These are phyloP conservation scores for Hylaea fasciaria DNA, from an alignment of 2,888 invertebrate species.

Conservation along the genomic window DNA sequence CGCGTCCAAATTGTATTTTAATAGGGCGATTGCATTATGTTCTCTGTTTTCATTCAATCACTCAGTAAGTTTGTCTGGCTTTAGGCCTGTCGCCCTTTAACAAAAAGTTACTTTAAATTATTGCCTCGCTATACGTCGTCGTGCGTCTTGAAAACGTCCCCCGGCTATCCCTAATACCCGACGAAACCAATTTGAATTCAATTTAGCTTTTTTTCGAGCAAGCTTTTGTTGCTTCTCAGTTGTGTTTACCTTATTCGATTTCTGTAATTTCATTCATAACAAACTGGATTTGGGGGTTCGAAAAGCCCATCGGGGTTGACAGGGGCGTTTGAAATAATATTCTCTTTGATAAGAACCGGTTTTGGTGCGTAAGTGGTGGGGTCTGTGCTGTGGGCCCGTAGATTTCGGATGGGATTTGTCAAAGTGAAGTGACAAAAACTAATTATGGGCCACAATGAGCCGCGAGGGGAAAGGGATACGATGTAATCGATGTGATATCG, in stretches of 20 bases:
- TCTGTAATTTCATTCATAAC: constrained; percentile 86
- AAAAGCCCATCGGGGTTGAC: constrained; percentile 82
- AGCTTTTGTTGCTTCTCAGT: constrained; percentile 84
- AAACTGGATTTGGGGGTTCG: constrained; percentile 83
- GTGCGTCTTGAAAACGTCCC: constrained; percentile 76
- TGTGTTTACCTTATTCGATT: constrained; percentile 85
- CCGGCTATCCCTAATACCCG: constrained; percentile 82
- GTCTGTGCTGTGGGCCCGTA: constrained; percentile 64
- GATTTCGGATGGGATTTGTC: constrained; percentile 79
- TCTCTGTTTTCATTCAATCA: constrained; percentile 70
- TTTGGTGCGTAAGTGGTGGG: constrained; percentile 72
- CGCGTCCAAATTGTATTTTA: constrained; percentile 33
- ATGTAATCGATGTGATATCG: constrained; percentile 62
- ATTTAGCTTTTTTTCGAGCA: constrained; percentile 83
- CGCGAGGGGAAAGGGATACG: constrained; percentile 61
- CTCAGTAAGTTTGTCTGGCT: constrained; percentile 62
- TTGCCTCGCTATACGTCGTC: constrained; percentile 68
- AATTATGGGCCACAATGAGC: constrained; percentile 80
- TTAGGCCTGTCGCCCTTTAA: constrained; percentile 68
- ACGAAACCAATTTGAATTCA: constrained; percentile 85
- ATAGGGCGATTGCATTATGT: constrained; percentile 29
- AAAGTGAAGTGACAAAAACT: constrained; percentile 84
- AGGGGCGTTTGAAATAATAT: constrained; percentile 85
- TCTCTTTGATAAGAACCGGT: constrained; percentile 84
- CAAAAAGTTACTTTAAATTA: constrained; percentile 81